A percentile compares a stretch with the other conserved stretches of the same genome.
Conservation (phyloP, 2,797 vertebrate species). For the Tapera naevia region DNA sequence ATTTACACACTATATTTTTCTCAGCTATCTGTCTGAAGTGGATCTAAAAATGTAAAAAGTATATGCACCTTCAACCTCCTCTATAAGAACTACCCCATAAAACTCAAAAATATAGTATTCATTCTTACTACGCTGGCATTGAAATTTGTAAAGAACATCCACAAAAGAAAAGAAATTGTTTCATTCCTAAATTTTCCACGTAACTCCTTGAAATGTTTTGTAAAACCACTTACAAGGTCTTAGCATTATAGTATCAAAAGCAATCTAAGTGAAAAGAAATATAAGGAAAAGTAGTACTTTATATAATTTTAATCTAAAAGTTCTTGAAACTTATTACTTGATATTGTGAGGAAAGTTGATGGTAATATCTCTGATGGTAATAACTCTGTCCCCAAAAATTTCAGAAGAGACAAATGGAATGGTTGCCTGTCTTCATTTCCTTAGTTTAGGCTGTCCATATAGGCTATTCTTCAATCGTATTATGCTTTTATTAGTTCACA, state of each 20-base stretch:
- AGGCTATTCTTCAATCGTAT: background rate
- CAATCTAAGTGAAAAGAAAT: background rate
- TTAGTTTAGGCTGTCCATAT: background rate
- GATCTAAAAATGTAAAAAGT: background rate
- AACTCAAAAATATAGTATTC: background rate
- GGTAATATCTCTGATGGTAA: background rate
- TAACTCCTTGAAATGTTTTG: background rate
- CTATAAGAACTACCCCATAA: background rate
- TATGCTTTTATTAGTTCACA: background rate
- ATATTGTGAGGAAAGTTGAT: background rate
- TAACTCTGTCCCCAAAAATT: background rate
- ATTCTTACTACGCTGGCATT: background rate
- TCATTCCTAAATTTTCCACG: background rate
- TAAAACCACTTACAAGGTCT: background rate
- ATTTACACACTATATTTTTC: background rate
- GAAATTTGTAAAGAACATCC: background rate
- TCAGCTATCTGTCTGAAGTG: background rate
- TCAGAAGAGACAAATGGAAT: background rate
- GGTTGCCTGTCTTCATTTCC: background rate
- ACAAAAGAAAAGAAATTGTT: background rate
- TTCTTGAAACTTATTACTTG: background rate
- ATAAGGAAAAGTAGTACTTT: background rate
- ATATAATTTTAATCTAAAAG: background rate
- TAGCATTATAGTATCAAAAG: background rate
- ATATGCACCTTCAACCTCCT: background rate